These are phyloP conservation scores for Lethenteron reissneri DNA, from an alignment of 2,113 vertebrate genomes.

Conservation along the genomic window DNA sequence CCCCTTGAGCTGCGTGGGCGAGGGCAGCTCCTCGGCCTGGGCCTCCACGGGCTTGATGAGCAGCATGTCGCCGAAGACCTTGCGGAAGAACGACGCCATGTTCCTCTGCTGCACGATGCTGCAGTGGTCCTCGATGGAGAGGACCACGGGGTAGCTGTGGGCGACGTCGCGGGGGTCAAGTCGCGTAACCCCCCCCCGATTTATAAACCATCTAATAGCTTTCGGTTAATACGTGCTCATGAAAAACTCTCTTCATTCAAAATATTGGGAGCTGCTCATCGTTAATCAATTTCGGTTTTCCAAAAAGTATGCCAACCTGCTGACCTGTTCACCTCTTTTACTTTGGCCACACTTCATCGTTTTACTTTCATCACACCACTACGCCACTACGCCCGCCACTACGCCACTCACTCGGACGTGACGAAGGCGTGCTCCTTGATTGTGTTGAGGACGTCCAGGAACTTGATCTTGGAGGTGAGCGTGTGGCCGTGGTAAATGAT, in stretches of 20 bases:
- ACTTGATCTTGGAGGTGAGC: conserved; percentile 58
- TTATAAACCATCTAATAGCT: too few species aligned
- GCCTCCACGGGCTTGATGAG: conserved; percentile 46
- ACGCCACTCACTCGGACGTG: conserved; percentile 42
- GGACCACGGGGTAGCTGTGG: conserved; percentile 42
- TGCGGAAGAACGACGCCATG: conserved; percentile 57
- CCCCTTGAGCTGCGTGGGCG: conserved; percentile 42
- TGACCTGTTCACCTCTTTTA: too few species aligned
- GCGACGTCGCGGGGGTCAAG: too few species aligned
- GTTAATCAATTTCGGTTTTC: too few species aligned
- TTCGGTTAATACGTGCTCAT: too few species aligned
- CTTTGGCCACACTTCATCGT: too few species aligned
- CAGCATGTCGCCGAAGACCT: conserved; percentile 57
- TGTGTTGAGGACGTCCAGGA: conserved; percentile 50
- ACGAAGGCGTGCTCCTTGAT: conserved; percentile 57
- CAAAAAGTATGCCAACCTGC: too few species aligned
- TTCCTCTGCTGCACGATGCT: conserved; percentile 61
- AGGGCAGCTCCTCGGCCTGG: conserved; percentile 42
- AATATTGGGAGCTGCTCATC: too few species aligned
- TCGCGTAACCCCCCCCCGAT: too few species aligned
- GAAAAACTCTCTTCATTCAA: too few species aligned
- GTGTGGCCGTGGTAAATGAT: conserved; percentile 69
- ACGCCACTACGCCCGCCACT: too few species aligned
- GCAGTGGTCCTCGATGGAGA: conserved; percentile 65
- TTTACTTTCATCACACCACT: too few species aligned